Percentiles rank a stretch among this genome's conserved stretches.
These are phyloP conservation scores for Ictalurus punctatus DNA, from an alignment of 2,113 vertebrate species.

Conservation along the genomic window DNA sequence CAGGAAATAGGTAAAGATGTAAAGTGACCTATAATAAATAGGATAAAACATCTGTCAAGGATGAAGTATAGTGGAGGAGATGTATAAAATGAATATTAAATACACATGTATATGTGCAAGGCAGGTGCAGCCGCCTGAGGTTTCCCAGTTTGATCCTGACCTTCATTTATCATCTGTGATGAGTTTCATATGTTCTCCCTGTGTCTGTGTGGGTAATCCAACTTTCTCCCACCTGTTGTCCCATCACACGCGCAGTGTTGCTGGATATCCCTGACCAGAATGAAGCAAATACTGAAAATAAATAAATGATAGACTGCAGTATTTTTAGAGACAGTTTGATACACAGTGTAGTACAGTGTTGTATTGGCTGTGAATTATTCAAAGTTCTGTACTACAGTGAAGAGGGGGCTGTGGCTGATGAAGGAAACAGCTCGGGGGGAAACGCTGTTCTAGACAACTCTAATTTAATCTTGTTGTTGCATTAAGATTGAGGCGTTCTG, in stretches of 20 bases:
- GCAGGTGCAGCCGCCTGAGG: background rate
- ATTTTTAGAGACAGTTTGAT: background rate
- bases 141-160: no score
- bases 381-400: background rate
- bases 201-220: background rate
- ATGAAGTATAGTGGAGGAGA: background rate
- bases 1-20: background rate
- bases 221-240: background rate
- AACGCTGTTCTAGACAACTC: background rate
- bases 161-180: background rate
- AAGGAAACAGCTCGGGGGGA: background rate
- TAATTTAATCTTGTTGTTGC: slow-evolving; percentile 13
- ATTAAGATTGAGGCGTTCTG: background rate
- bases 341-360: background rate
- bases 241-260: background rate
- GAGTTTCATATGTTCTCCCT: background rate
- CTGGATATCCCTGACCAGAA: background rate
- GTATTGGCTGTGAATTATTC: background rate
- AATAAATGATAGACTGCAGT: background rate
- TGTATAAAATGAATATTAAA: background rate
- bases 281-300: background rate
- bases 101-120: background rate
- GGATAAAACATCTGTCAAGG: background rate
- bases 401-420: background rate
- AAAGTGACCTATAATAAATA: background rate